Percentiles rank a stretch among this genome's conserved stretches.
Evolutionary conservation across 1,140 invertebrate species (phyloP).

Genomic region (Palaemon carinicauda): DNA sequence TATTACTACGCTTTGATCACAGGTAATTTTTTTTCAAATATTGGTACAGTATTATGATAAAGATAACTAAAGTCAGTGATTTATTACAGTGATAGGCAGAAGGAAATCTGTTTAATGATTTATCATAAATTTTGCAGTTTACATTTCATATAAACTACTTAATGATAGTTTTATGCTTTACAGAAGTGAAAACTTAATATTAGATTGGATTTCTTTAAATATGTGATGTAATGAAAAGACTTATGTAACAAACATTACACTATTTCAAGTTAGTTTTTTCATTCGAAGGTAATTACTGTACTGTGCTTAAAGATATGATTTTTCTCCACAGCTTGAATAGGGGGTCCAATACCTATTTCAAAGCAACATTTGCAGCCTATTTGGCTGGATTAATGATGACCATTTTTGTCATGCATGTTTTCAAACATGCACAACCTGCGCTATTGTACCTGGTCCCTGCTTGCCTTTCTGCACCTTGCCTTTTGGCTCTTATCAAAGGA

Average conservation of each 20-base stretch:
- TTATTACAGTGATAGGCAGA: not conserved
- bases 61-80: too few species aligned
- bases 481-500: conserved; percentile 87
- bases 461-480: conserved; percentile 88
- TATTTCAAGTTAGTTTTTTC: too few species aligned
- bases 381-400: conserved; percentile 91
- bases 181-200: too few species aligned
- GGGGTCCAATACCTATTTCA: conserved; percentile 74
- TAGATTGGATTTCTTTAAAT: too few species aligned
- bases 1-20: conserved; percentile 94
- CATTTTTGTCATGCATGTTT: conserved; percentile 97
- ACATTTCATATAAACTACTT: too few species aligned
- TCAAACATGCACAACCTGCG: conserved; percentile 99
- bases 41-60: not conserved
- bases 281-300: not conserved
- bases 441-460: conserved; percentile 96
- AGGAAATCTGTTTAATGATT: too few species aligned
- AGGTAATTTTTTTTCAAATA: too few species aligned
- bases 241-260: too few species aligned
- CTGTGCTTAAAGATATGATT: conserved; percentile 37
- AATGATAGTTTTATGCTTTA: too few species aligned
- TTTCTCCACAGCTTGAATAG: conserved; percentile 78
- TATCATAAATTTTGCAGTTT: too few species aligned
- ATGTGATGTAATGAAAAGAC: too few species aligned
- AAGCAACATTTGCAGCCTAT: conserved; percentile 76